Conservation (phyloP, 2,113 vertebrate genomes). For the Cariama cristata region DNA sequence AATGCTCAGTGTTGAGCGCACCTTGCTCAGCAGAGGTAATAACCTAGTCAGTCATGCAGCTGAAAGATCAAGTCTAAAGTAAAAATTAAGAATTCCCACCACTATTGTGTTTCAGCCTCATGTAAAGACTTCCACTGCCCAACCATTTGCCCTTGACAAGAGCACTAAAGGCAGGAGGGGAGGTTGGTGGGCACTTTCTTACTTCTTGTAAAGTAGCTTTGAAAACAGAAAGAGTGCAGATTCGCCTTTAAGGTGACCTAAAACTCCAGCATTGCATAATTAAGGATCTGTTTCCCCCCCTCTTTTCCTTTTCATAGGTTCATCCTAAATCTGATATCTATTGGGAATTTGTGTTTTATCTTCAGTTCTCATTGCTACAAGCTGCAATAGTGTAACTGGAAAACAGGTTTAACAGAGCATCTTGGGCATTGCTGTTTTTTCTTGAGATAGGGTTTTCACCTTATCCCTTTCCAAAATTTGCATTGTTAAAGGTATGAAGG, state of each 20-base stretch:
- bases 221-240: constrained; percentile 22
- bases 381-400: background rate
- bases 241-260: background rate
- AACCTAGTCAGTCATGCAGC: constrained; percentile 90
- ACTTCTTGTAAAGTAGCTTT: constrained; percentile 59
- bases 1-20: constrained; percentile 76
- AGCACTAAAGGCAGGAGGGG: constrained; percentile 72
- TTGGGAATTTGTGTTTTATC: background rate
- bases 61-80: constrained; percentile 88
- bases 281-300: background rate
- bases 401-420: background rate
- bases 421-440: background rate
- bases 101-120: constrained; percentile 85
- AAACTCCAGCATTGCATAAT: background rate
- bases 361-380: background rate
- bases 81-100: constrained; percentile 89
- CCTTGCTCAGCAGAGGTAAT: constrained; percentile 79
- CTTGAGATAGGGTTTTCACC: background rate
- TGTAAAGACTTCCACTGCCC: constrained; percentile 1
- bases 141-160: constrained; percentile 50
- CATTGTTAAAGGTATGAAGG: background rate
- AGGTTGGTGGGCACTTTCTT: constrained; percentile 64
- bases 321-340: background rate
- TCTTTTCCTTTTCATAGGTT: background rate
- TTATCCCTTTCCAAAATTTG: background rate